Evolutionary conservation across 2,113 vertebrate genomes (phyloP).

Genomic region (Takifugu flavidus): DNA sequence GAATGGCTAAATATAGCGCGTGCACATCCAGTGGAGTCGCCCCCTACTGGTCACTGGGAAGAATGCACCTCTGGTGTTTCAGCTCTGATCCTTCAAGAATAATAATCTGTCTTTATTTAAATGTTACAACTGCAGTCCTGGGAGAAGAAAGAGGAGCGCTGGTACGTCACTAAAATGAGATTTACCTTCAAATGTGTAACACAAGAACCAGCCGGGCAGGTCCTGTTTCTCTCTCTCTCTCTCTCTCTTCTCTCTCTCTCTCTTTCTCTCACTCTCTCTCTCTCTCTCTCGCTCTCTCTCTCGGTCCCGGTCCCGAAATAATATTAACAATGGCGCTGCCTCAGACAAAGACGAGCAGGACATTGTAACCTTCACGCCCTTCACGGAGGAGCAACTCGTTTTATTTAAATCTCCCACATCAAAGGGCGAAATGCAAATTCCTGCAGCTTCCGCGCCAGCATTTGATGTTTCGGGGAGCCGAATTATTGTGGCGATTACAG

Average conservation of each 20-base stretch:
- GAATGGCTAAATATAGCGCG: no score
- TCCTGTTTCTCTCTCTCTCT: constrained; percentile 23
- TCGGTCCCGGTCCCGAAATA: constrained; percentile 53
- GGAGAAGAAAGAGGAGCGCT: constrained; percentile 16
- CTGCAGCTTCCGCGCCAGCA: constrained; percentile 59
- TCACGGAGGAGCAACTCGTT: constrained; percentile 44
- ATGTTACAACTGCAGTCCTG: neutral
- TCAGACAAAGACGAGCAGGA: constrained; percentile 38
- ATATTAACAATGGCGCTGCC: constrained; percentile 37
- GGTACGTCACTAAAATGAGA: constrained; percentile 8
- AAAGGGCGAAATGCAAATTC: constrained; percentile 71
- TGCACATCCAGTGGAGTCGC: neutral
- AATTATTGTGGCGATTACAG: constrained; percentile 70
- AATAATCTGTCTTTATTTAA: neutral
- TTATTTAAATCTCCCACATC: constrained; percentile 71
- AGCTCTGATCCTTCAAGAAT: neutral
- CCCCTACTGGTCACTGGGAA: neutral
- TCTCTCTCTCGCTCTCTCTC: constrained; percentile 43
- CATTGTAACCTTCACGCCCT: constrained; percentile 63
- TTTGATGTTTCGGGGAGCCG: constrained; percentile 70
- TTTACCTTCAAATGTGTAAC: constrained; percentile 32
- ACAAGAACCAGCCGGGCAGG: constrained; percentile 34
- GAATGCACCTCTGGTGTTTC: neutral
- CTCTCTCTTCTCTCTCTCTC: no score
- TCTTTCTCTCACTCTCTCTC: no score